Base-by-base conservation (phyloP, 2,888 invertebrate species). In the Cyaniris semiargus region DNA sequence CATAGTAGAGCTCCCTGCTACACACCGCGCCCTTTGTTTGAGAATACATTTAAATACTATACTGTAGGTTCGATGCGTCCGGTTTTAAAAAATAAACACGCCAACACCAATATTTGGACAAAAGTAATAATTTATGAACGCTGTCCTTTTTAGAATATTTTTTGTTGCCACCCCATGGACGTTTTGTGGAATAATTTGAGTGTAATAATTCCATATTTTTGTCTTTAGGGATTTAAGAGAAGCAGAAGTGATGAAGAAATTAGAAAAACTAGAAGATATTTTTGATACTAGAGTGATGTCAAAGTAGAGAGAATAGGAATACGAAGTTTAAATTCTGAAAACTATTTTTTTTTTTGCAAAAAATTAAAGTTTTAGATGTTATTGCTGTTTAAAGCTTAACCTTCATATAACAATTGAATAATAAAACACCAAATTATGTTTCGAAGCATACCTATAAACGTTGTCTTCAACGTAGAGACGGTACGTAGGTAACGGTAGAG, bases 11-110 rank as follows among this genome's bases (percentile, higher is more conserved):
- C 86, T 87, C 86, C 91, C 89, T 90, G 87, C 89, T 85, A 87
- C 83, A 81, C 80, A 83, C 83, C 84, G 87, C 84, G 87, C 87
- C 90, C 88, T 91, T 92, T 93, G 92, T 93, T 93, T 93, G 92
- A 86, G 87, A 87, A 92, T 88, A 92, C 90, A 93, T 92, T 91
- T 91, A 91, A 92, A 92, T 92, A 91, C 87, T 86, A 86, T 82
- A 84, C 85, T 83, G 84, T 84, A 85, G 85, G 84, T 84, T 83
- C 85, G 86, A 88, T 87, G 86, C 87, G 88, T 88, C 88, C 87
- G 89, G 88, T 87, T 86, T 85, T 85, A 85, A 85, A 88, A 87
- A 88, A 86, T 87, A 85, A 87, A 86, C 86, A 87, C 81, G 79
- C 81, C 74, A 85, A 84, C 86, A 85, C 83, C 86, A 87, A 89